A percentile compares a stretch with the other conserved stretches of the same genome.
phyloP scores from a whole-genome alignment of 2,113 vertebrate species.

The Tricholaema leucomelas region DNA sequence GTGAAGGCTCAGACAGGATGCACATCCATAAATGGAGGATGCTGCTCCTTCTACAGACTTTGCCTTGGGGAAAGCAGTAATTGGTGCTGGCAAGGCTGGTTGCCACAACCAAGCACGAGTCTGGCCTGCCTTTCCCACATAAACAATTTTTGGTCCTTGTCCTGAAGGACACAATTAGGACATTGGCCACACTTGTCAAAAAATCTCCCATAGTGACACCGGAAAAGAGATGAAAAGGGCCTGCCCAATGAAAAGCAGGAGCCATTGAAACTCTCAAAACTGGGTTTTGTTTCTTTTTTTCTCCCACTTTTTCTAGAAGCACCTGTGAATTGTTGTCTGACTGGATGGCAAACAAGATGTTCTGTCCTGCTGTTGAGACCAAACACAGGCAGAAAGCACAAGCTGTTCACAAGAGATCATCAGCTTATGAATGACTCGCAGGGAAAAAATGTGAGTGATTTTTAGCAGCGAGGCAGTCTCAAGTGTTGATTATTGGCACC shows the following conservation, averaged over 20 bases:
- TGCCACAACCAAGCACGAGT: not conserved
- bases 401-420: not conserved
- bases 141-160: not conserved
- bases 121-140: not conserved
- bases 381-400: not conserved
- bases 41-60: not conserved
- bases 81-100: not conserved
- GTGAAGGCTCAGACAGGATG: not conserved
- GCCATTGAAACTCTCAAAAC: not conserved
- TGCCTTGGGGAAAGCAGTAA: not conserved
- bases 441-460: conserved; percentile 23
- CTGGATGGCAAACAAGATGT: not conserved
- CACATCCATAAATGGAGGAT: not conserved
- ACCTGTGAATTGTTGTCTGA: not conserved
- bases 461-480: not conserved
- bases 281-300: not conserved
- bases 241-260: not conserved
- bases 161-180: not conserved
- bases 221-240: not conserved
- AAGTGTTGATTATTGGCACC: not conserved
- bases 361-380: not conserved
- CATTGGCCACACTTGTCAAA: not conserved
- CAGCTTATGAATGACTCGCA: not conserved
- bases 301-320: not conserved
- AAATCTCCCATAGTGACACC: not conserved